Evolutionary conservation across 2,797 vertebrate genomes (phyloP).

Genomic region (Scleropages formosus): DNA sequence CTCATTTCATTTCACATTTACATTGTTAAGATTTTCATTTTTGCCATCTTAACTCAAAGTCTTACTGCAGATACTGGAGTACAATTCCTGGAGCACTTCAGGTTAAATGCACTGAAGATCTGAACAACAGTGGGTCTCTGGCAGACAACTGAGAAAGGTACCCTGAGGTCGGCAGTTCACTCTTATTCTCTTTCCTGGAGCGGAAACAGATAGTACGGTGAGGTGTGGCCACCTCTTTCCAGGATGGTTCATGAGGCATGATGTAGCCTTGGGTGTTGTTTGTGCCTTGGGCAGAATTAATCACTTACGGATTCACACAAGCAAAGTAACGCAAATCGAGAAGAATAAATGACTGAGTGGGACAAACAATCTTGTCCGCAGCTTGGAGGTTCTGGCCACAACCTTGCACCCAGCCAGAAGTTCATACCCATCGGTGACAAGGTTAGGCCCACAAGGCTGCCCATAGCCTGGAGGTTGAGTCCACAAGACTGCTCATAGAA

Average conservation of each 20-base stretch:
- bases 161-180: neutral
- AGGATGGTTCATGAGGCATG: neutral
- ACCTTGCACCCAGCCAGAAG: too few species aligned
- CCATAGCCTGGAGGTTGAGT: neutral
- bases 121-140: neutral
- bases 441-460: neutral
- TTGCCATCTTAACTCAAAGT: too few species aligned
- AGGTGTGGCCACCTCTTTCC: too few species aligned
- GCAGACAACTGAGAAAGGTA: neutral
- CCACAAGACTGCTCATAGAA: too few species aligned
- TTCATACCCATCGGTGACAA: neutral
- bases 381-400: too few species aligned
- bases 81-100: too few species aligned
- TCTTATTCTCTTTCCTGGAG: neutral
- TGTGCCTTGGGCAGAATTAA: neutral
- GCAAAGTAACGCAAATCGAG: neutral
- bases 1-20: too few species aligned
- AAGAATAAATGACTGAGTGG: neutral
- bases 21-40: too few species aligned
- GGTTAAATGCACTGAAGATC: too few species aligned
- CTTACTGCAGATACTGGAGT: too few species aligned
- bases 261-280: neutral
- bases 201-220: neutral
- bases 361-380: neutral
- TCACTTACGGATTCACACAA: neutral